phyloP scores from a whole-genome alignment of 2,797 vertebrate genomes.

The Falco cherrug region DNA sequence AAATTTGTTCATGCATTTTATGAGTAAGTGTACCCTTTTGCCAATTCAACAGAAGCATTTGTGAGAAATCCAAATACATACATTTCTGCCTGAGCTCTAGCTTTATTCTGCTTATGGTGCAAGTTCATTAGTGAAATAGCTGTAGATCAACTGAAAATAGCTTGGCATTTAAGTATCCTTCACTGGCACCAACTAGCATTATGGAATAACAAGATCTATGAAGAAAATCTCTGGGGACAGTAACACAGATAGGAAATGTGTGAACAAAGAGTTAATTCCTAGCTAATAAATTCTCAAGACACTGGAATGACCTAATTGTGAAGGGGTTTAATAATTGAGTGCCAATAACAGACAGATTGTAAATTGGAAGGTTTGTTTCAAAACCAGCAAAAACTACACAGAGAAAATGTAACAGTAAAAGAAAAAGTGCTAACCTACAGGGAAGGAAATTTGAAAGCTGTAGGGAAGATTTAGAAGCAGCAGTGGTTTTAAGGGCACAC shows the following conservation, averaged over 20 bases:
- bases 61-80: slow-evolving; percentile 46
- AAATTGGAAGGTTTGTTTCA: slow-evolving; percentile 51
- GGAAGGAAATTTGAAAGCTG: slow-evolving; percentile 27
- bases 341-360: slow-evolving; percentile 39
- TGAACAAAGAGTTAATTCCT: slow-evolving; percentile 56
- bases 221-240: slow-evolving; percentile 15
- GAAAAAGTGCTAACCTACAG: neutral
- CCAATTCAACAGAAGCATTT: slow-evolving; percentile 56
- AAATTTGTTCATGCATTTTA: slow-evolving; percentile 58
- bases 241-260: slow-evolving; percentile 6
- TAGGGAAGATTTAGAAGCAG: slow-evolving; percentile 34
- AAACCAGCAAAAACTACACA: slow-evolving; percentile 13
- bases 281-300: slow-evolving; percentile 51
- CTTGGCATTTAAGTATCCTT: slow-evolving; percentile 49
- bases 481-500: neutral
- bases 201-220: slow-evolving; percentile 31
- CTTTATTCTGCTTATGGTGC: slow-evolving; percentile 23
- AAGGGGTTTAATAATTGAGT: slow-evolving; percentile 59
- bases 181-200: slow-evolving; percentile 51
- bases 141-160: slow-evolving; percentile 51
- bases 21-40: neutral
- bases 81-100: neutral
- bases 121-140: slow-evolving; percentile 60
- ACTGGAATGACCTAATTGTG: slow-evolving; percentile 60
- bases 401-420: neutral